Evolutionary conservation across 2,113 vertebrate species (phyloP).

Genomic region (Xiphophorus couchianus): DNA sequence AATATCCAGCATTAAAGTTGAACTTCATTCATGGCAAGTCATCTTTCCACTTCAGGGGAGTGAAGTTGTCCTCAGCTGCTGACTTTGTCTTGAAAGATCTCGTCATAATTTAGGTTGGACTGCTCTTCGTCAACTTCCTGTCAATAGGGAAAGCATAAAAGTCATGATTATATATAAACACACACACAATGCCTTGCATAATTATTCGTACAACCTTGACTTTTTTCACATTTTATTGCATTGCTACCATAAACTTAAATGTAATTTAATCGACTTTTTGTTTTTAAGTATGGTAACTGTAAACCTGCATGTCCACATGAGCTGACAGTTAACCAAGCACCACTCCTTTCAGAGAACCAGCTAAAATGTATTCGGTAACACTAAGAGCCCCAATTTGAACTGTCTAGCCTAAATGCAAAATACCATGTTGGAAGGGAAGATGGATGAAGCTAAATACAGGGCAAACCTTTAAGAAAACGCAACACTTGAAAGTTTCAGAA

Average conservation of each 20-base stretch:
- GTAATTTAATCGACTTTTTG: neutral
- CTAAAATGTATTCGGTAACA: neutral
- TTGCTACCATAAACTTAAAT: neutral
- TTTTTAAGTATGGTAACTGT: neutral
- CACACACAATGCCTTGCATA: neutral
- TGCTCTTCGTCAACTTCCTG: conserved; percentile 87
- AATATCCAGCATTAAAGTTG: neutral
- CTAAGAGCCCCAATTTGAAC: neutral
- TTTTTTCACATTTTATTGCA: neutral
- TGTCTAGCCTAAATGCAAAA: neutral
- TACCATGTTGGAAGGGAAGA: too few species aligned
- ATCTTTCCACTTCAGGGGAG: neutral
- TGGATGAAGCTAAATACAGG: neutral
- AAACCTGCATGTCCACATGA: too few species aligned
- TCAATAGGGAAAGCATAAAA: neutral
- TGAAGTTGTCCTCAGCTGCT: conserved; percentile 60
- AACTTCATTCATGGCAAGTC: conserved; percentile 4
- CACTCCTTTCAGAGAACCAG: neutral
- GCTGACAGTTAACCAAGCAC: too few species aligned
- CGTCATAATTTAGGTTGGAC: conserved; percentile 84
- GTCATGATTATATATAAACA: too few species aligned
- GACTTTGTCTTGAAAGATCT: conserved; percentile 83
- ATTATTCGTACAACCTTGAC: neutral
- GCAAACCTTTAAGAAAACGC: neutral
- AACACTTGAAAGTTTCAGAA: too few species aligned